A percentile compares a stretch with the other conserved stretches of the same genome.
These are phyloP conservation scores for Manduca sexta DNA, from an alignment of 1,140 invertebrate species.

Conservation along the genomic window DNA sequence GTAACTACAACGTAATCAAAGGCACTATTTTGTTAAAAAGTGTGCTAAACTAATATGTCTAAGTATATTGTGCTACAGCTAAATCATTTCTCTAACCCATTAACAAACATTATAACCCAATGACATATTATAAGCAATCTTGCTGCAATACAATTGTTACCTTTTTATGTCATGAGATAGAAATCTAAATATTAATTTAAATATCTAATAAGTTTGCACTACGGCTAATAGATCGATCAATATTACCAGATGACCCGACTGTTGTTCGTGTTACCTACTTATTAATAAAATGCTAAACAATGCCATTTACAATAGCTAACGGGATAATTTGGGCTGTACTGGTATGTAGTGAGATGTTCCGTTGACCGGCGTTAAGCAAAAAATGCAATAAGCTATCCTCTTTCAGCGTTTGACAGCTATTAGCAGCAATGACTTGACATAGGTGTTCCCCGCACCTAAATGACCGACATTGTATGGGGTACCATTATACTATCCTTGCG, in stretches of 20 bases:
- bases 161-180: not conserved
- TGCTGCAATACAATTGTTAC: too few species aligned
- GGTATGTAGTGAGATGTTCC: slow-evolving; percentile 6
- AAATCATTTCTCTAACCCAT: too few species aligned
- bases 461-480: not conserved
- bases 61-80: too few species aligned
- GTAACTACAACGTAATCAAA: too few species aligned
- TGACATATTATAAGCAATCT: too few species aligned
- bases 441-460: not conserved
- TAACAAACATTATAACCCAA: not conserved
- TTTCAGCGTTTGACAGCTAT: slow-evolving; percentile 3
- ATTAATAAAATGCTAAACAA: slow-evolving; percentile 9
- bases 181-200: not conserved
- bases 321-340: slow-evolving; percentile 2
- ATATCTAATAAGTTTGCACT: too few species aligned
- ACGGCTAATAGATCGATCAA: too few species aligned
- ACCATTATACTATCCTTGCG: not conserved
- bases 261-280: slow-evolving; percentile 1
- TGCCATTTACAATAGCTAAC: slow-evolving; percentile 6
- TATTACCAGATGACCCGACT: not conserved
- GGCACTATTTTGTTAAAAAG: too few species aligned
- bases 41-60: too few species aligned
- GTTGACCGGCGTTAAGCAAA: slow-evolving; percentile 4
- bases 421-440: slow-evolving; percentile 3
- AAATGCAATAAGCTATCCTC: slow-evolving; percentile 4